Evolutionary conservation across 30 jellyfish, hydroid and myxozoan genomes (phyloP).

Genomic region (Cassiopea andromeda): DNA sequence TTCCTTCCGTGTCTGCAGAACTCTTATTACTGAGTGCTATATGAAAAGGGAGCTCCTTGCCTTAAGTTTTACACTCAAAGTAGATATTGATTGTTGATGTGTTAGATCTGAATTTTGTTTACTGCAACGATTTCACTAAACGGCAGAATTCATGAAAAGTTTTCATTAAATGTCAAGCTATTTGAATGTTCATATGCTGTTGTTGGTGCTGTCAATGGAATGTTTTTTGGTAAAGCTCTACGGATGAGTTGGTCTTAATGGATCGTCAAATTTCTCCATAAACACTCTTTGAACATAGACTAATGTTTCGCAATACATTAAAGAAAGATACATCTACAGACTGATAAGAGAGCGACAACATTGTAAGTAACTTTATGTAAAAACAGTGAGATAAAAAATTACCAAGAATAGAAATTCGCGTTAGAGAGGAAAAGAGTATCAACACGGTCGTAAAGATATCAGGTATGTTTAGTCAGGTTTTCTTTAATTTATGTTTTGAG

Average conservation of each 20-base stretch:
- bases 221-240: background rate
- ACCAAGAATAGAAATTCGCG: too few relatives aligned
- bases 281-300: background rate
- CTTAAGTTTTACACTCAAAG: background rate
- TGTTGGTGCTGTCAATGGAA: background rate
- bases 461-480: background rate
- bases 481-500: too few relatives aligned
- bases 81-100: too few relatives aligned
- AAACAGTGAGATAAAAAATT: background rate
- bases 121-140: too few relatives aligned
- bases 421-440: too few relatives aligned
- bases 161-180: background rate
- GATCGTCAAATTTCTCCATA: conserved; percentile 4
- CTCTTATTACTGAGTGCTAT: too few relatives aligned
- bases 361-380: too few relatives aligned
- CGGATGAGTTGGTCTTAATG: conserved; percentile 16
- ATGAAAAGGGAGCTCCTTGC: too few relatives aligned
- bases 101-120: too few relatives aligned
- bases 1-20: too few relatives aligned
- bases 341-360: background rate
- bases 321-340: background rate
- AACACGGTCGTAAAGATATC: background rate
- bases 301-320: background rate
- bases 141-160: background rate
- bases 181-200: background rate